Evolutionary conservation across 1,140 invertebrate genomes (phyloP).

Genomic region (Agraylea sexmaculata): DNA sequence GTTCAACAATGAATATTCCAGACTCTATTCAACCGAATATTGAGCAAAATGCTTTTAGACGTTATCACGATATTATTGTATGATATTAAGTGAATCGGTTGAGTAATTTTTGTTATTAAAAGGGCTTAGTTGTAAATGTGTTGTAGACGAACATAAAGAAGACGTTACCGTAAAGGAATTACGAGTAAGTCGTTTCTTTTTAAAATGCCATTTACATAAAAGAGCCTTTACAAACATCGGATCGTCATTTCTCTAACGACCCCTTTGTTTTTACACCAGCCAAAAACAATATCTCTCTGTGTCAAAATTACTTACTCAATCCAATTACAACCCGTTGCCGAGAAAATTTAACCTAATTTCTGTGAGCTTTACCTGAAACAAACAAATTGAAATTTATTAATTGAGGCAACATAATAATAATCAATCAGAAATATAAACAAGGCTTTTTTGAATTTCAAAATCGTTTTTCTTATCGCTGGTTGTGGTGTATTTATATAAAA

Average conservation of each 20-base stretch:
- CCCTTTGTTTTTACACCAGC: constrained; percentile 3
- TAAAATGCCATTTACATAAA: constrained; percentile 10
- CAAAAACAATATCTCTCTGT: too few relatives aligned
- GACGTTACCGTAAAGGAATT: not conserved
- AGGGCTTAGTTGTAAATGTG: constrained; percentile 5
- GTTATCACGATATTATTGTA: constrained; percentile 6
- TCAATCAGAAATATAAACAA: constrained; percentile 9
- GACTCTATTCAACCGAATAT: too few relatives aligned
- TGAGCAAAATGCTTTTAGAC: constrained; percentile 4
- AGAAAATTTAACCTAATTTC: not conserved
- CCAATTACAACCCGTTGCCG: too few relatives aligned
- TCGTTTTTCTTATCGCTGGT: too few relatives aligned
- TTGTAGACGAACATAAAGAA: not conserved
- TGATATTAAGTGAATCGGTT: constrained; percentile 1
- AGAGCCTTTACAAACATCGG: constrained; percentile 9
- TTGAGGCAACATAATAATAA: not conserved
- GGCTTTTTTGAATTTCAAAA: constrained; percentile 16
- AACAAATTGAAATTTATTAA: not conserved
- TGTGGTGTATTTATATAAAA: too few relatives aligned
- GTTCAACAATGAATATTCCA: too few relatives aligned
- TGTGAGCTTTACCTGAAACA: not conserved
- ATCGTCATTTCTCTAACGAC: constrained; percentile 1
- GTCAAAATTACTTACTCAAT: too few relatives aligned
- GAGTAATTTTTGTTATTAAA: constrained; percentile 1
- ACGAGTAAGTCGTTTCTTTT: constrained; percentile 7